phyloP scores from a whole-genome alignment of 2,113 vertebrate genomes.

The Ifrita kowaldi region DNA sequence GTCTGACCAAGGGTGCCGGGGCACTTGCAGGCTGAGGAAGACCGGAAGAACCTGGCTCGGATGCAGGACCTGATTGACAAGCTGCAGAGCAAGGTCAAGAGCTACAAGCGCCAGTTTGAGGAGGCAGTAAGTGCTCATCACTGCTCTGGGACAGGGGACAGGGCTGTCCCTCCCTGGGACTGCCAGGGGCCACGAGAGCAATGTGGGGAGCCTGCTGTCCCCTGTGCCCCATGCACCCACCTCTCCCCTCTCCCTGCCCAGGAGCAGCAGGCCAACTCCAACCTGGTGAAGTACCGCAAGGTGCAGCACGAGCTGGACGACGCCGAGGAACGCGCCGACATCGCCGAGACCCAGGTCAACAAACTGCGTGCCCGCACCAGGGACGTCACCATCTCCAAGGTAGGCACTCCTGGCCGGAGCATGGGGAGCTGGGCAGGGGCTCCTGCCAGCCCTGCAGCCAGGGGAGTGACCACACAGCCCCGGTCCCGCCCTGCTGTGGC shows the following conservation, averaged over 20 bases:
- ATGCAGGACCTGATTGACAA: conserved; percentile 94
- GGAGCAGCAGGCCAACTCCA: conserved; percentile 88
- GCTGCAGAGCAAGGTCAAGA: conserved; percentile 93
- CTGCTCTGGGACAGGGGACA: background rate
- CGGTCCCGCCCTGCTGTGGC: accelerated
- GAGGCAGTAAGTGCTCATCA: conserved; percentile 78
- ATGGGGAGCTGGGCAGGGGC: background rate
- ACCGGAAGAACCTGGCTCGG: conserved; percentile 87
- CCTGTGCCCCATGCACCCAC: accelerated
- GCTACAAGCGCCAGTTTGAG: conserved; percentile 91
- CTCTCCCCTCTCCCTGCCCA: background rate
- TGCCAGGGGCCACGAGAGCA: accelerated
- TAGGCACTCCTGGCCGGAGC: background rate
- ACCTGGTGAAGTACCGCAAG: conserved; percentile 82
- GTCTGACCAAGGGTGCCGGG: background rate
- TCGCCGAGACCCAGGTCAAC: conserved; percentile 86
- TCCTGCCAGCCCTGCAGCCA: background rate
- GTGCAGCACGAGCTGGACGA: conserved; percentile 89
- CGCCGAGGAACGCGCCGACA: conserved; percentile 85
- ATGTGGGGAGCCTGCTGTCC: accelerated
- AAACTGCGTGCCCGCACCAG: conserved; percentile 83
- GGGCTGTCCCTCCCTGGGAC: background rate
- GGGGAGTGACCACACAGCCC: background rate
- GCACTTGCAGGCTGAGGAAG: conserved; percentile 83
- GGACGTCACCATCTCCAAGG: conserved; percentile 73